phyloP scores from a whole-genome alignment of 2,888 invertebrate genomes.

The Pyrochroa serraticornis region DNA sequence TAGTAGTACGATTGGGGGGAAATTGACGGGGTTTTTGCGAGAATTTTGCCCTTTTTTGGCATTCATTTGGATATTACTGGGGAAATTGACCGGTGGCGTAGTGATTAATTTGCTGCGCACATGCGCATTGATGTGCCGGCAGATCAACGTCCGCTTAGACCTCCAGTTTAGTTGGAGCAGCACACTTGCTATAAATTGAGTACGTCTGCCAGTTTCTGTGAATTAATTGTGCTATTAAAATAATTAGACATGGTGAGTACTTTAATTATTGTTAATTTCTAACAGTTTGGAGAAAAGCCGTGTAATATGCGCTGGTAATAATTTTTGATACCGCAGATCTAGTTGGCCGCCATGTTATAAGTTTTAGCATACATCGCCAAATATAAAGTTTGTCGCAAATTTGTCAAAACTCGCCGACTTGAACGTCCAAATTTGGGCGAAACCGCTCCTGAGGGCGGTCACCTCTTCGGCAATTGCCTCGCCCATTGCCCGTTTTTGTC shows the following conservation, averaged over 20 bases:
- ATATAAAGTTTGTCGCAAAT: slow-evolving; percentile 12
- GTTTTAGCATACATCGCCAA: slow-evolving; percentile 37
- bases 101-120: slow-evolving; percentile 41
- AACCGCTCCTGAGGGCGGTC: background rate
- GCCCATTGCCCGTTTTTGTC: slow-evolving; percentile 20
- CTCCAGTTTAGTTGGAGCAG: slow-evolving; percentile 42
- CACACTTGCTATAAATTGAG: slow-evolving; percentile 52
- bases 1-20: background rate
- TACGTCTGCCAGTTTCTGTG: slow-evolving; percentile 52
- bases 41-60: background rate
- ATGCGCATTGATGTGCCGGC: slow-evolving; percentile 48
- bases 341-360: slow-evolving; percentile 50
- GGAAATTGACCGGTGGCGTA: slow-evolving; percentile 26
- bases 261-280: slow-evolving; percentile 18
- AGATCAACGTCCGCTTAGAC: slow-evolving; percentile 59
- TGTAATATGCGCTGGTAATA: background rate
- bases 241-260: slow-evolving; percentile 55
- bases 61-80: slow-evolving; percentile 10
- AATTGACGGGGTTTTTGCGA: background rate
- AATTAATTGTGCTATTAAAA: slow-evolving; percentile 46
- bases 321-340: slow-evolving; percentile 30
- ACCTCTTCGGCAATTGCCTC: slow-evolving; percentile 9
- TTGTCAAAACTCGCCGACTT: background rate
- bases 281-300: background rate
- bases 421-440: slow-evolving; percentile 18